Conservation (phyloP, 2,888 invertebrate species). For the Masnerella sp. region DNA sequence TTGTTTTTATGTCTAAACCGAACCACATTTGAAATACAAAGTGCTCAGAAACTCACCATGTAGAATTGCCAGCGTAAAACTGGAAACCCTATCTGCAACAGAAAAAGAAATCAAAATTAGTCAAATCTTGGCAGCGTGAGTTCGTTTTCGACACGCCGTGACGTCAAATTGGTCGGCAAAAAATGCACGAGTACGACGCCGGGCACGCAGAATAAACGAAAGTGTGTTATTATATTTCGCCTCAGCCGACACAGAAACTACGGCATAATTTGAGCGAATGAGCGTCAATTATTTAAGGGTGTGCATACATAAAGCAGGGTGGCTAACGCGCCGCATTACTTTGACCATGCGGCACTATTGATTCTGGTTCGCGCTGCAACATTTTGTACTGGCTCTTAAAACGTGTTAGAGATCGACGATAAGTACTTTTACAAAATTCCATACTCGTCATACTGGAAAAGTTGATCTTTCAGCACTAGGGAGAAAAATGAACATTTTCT, state of each 20-base stretch:
- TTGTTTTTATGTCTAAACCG: too few relatives aligned
- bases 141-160: constrained; percentile 2
- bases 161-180: constrained; percentile 22
- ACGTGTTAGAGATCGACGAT: constrained; percentile 36
- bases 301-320: constrained; percentile 72
- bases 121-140: too few relatives aligned
- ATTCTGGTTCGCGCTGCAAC: constrained; percentile 50
- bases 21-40: too few relatives aligned
- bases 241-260: constrained; percentile 69
- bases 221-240: constrained; percentile 72
- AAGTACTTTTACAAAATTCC: too few relatives aligned
- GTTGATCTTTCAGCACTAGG: too few relatives aligned
- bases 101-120: too few relatives aligned
- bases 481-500: too few relatives aligned
- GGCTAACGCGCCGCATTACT: constrained; percentile 58
- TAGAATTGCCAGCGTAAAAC: constrained; percentile 73
- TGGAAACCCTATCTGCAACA: constrained; percentile 71
- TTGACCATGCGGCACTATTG: constrained; percentile 59
- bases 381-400: constrained; percentile 47
- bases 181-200: constrained; percentile 15
- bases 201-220: constrained; percentile 36
- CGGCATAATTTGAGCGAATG: constrained; percentile 73
- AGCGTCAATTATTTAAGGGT: constrained; percentile 73
- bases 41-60: constrained; percentile 71
- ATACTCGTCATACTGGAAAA: too few relatives aligned